Evolutionary conservation across 2,113 vertebrate genomes (phyloP).

Genomic region (Miniopterus natalensis): DNA sequence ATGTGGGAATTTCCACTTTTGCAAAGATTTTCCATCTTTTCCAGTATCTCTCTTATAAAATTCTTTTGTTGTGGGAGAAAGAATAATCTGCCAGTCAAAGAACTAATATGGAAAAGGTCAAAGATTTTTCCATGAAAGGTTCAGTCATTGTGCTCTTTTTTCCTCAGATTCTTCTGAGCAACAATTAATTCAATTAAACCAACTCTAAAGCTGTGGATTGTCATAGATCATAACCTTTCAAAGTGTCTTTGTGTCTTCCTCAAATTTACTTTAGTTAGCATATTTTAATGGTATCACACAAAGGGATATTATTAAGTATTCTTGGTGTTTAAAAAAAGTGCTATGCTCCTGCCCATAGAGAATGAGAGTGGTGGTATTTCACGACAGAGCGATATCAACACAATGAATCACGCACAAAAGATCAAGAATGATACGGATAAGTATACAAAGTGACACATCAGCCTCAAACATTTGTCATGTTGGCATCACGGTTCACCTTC

Average conservation of each 20-base stretch:
- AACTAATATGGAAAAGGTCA: constrained; percentile 86
- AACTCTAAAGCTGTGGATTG: constrained; percentile 78
- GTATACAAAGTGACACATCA: constrained; percentile 33
- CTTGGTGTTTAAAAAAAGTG: constrained; percentile 67
- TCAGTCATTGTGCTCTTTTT: constrained; percentile 81
- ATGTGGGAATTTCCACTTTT: not conserved
- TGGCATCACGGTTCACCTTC: not conserved
- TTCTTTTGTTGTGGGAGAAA: constrained; percentile 60
- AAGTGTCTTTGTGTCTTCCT: constrained; percentile 73
- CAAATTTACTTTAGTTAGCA: constrained; percentile 84
- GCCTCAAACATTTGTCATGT: constrained; percentile 31
- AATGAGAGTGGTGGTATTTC: constrained; percentile 69
- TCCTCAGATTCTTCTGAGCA: constrained; percentile 78
- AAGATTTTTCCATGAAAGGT: constrained; percentile 77
- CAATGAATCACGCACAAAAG: constrained; percentile 59
- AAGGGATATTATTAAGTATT: constrained; percentile 74
- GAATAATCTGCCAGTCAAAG: constrained; percentile 83
- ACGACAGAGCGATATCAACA: constrained; percentile 66
- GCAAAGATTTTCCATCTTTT: constrained; percentile 34
- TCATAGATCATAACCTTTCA: constrained; percentile 86
- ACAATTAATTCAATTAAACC: constrained; percentile 87
- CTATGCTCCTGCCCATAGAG: not conserved
- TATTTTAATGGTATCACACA: constrained; percentile 85
- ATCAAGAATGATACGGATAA: constrained; percentile 47
- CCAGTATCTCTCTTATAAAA: constrained; percentile 59